Base-by-base conservation (phyloP, 2,113 vertebrate genomes). In the Urocolius indicus region DNA sequence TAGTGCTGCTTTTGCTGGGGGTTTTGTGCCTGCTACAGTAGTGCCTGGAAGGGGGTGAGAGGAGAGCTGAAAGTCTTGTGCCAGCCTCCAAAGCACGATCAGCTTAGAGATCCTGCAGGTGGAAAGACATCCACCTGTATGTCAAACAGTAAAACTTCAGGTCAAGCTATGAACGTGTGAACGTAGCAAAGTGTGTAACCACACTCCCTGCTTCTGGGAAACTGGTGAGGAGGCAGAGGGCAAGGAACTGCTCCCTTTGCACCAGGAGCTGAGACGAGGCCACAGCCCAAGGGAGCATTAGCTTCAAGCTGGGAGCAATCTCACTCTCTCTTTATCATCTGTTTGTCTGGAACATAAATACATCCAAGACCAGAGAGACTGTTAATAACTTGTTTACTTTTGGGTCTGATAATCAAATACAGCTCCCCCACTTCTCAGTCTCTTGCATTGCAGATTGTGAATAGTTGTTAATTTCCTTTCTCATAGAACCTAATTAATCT, bases 311-410 rank as follows among this genome's bases (percentile, higher is more conserved):
- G 51, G 34, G 51, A 95, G 30, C 38, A 36, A 1, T 81, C 83
- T 94, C 61, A 59, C 65, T 41, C 27, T 0, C 41, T 78, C 57
- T 45, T 86, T 94, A 92, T 97, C 85, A 63, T 91, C 51, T 94
- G 34, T 94, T 95, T 94, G 74, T 82, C 51, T 76, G 46, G 22
- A 91, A 75, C 3, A 2, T 93, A 91, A 95, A 93, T 91, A 88
- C 2, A 4, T 92, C 79, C 32, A 75, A 11, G 54, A 89, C 22
- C 76, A 91, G 30, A 75, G 68, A 86, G 57, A 49, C 46, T 92
- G 57, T 23, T 88, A 94, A 84, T 86, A 61, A 27, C 24, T 81
- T 90, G 61, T 94, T 96, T 96, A 72, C 41, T 96, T 84, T 81
- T 36, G 48, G 72, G 65, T 46, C 49, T 74, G 68, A 84, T 92